A percentile compares a stretch with the other conserved stretches of the same genome.
Evolutionary conservation across 2,888 invertebrate species (phyloP).

Genomic region (Meteorus colon): DNA sequence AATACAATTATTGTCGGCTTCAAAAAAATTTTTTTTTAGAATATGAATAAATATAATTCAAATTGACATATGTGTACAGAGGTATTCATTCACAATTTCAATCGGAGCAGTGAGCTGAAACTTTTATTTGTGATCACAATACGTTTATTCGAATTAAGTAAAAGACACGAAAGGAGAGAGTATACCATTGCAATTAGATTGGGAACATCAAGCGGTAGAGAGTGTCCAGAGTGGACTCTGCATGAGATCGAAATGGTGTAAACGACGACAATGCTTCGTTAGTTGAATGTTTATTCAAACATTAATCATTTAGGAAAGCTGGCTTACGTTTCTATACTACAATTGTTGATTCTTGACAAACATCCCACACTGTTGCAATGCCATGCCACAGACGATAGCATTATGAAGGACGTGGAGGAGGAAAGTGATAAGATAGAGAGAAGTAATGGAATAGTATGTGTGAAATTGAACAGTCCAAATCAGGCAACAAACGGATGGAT

Average conservation of each 20-base stretch:
- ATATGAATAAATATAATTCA: too few species aligned
- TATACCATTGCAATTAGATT: neutral
- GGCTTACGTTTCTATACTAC: neutral
- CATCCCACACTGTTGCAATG: too few species aligned
- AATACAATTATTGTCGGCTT: too few species aligned
- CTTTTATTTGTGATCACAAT: neutral
- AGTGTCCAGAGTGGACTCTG: neutral
- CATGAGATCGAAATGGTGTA: neutral
- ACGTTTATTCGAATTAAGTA: neutral
- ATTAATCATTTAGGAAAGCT: constrained; percentile 1
- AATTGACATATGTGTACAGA: too few species aligned
- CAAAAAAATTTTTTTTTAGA: too few species aligned
- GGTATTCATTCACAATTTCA: too few species aligned
- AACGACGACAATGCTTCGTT: constrained; percentile 2
- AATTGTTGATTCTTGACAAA: neutral
- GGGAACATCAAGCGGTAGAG: neutral
- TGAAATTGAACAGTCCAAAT: neutral
- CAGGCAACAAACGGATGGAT: neutral
- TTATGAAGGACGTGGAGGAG: neutral
- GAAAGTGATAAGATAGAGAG: neutral
- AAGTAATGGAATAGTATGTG: neutral
- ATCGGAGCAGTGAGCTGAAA: too few species aligned
- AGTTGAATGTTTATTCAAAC: neutral
- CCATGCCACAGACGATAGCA: neutral
- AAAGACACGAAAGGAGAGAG: neutral